Percentiles rank a stretch among this genome's conserved stretches.
These are phyloP conservation scores for Simalia tracyae DNA, from an alignment of 2,797 vertebrate genomes.

Conservation along the genomic window DNA sequence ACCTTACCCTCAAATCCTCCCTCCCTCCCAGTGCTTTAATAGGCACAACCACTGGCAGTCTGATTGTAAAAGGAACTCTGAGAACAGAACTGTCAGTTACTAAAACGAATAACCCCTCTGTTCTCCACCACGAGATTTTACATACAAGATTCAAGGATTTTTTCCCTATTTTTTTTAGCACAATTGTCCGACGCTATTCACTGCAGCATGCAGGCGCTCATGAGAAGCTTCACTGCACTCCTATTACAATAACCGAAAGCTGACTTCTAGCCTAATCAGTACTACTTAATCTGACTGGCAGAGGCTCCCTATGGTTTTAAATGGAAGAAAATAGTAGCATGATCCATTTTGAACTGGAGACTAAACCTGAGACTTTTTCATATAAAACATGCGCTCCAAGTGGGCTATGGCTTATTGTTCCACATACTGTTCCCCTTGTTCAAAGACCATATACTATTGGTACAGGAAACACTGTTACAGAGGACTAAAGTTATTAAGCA, in stretches of 20 bases:
- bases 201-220: not conserved
- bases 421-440: not conserved
- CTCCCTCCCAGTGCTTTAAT: not conserved
- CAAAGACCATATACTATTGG: not conserved
- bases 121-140: not conserved
- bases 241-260: not conserved
- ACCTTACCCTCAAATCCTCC: not conserved
- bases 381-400: not conserved
- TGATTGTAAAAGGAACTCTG: not conserved
- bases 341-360: not conserved
- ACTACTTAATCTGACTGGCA: not conserved
- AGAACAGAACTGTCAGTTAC: not conserved
- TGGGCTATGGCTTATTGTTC: not conserved
- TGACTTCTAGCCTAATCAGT: not conserved
- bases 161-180: not conserved
- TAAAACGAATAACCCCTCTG: not conserved
- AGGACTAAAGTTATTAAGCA: not conserved
- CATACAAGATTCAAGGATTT: not conserved
- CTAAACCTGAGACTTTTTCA: not conserved
- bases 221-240: not conserved
- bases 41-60: not conserved
- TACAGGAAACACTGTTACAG: not conserved
- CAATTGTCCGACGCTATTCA: not conserved
- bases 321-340: not conserved
- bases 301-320: not conserved